These are phyloP conservation scores for Plectrocnemia conspersa DNA, from an alignment of 1,140 invertebrate species.

Conservation along the genomic window DNA sequence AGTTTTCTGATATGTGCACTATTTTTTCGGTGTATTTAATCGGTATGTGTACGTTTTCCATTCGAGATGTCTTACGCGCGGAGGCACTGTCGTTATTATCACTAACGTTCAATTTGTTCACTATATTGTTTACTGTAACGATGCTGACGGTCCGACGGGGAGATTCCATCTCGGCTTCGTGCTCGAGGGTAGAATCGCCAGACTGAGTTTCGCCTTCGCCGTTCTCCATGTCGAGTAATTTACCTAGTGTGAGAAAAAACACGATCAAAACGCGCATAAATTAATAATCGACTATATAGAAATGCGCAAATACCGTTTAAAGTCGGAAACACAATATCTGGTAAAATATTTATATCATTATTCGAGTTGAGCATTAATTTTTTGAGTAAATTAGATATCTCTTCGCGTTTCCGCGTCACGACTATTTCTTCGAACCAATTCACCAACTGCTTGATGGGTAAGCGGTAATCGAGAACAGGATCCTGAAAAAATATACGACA, in stretches of 20 bases:
- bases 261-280: not conserved
- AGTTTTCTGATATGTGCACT: constrained; percentile 24
- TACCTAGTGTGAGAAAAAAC: constrained; percentile 38
- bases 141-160: constrained; percentile 23
- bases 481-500: constrained; percentile 51
- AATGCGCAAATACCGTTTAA: constrained; percentile 51
- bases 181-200: constrained; percentile 13
- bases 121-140: constrained; percentile 40
- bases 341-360: constrained; percentile 53
- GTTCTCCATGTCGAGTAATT: constrained; percentile 47
- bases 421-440: constrained; percentile 76
- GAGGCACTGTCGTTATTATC: constrained; percentile 9
- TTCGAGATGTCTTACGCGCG: constrained; percentile 11
- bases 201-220: constrained; percentile 33
- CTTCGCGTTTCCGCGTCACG: constrained; percentile 73
- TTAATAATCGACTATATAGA: not conserved
- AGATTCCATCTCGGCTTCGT: constrained; percentile 8
- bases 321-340: constrained; percentile 62
- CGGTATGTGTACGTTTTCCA: constrained; percentile 16
- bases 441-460: constrained; percentile 70
- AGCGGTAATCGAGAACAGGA: constrained; percentile 66
- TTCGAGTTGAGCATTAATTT: constrained; percentile 61
- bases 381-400: constrained; percentile 70
- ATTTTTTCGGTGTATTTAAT: constrained; percentile 26
- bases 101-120: constrained; percentile 9